Percentiles rank a stretch among this genome's conserved stretches.
phyloP scores from a whole-genome alignment of 1,140 invertebrate species.

The Monochamus saltuarius region DNA sequence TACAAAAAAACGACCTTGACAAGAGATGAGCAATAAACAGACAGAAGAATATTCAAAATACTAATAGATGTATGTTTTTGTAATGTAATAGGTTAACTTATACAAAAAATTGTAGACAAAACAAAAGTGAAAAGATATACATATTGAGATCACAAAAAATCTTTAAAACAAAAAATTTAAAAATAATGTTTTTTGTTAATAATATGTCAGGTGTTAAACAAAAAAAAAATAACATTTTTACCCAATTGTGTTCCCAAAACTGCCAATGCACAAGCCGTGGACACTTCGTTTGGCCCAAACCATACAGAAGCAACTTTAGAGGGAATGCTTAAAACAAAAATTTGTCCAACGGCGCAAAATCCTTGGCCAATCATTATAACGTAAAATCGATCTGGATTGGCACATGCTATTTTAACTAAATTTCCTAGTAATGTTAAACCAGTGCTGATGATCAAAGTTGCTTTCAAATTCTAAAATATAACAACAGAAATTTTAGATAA shows the following conservation, averaged over 20 bases:
- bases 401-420: conserved; percentile 64
- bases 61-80: too few species aligned
- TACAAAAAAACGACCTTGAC: too few species aligned
- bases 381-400: conserved; percentile 60
- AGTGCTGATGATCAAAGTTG: conserved; percentile 46
- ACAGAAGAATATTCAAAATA: too few species aligned
- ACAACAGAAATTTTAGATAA: too few species aligned
- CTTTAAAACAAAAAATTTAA: too few species aligned
- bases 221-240: not conserved
- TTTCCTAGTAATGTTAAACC: conserved; percentile 62
- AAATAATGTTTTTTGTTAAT: too few species aligned
- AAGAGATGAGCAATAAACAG: too few species aligned
- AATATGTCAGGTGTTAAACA: too few species aligned
- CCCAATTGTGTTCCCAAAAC: conserved; percentile 72
- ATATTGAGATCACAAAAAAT: too few species aligned
- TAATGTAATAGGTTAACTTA: too few species aligned
- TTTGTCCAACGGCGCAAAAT: conserved; percentile 64
- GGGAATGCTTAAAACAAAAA: conserved; percentile 72
- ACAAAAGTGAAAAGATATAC: too few species aligned
- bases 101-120: too few species aligned
- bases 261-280: conserved; percentile 75
- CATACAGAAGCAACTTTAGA: conserved; percentile 67
- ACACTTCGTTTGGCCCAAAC: conserved; percentile 61
- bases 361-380: conserved; percentile 70
- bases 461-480: conserved; percentile 48